phyloP scores from a whole-genome alignment of 2,113 vertebrate genomes.

The Corvus hawaiiensis region DNA sequence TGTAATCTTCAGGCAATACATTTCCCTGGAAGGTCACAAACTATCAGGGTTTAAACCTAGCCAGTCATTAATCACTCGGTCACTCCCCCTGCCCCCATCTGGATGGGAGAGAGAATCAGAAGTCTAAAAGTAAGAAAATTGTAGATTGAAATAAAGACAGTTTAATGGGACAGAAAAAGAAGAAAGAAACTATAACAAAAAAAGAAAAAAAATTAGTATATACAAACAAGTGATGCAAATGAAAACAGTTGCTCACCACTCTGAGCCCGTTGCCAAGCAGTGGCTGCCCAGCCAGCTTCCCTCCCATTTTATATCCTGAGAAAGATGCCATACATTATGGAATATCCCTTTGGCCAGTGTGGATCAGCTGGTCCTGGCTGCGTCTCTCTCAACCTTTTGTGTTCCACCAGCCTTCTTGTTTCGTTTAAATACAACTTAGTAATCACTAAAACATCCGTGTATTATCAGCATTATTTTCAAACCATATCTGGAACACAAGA shows the following conservation, averaged over 20 bases:
- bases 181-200: not conserved
- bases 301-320: not conserved
- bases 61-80: not conserved
- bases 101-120: not conserved
- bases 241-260: not conserved
- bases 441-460: not conserved
- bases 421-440: not conserved
- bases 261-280: fast-evolving
- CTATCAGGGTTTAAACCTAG: not conserved
- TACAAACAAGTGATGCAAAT: not conserved
- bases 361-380: not conserved
- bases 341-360: not conserved
- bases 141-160: not conserved
- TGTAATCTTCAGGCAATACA: not conserved
- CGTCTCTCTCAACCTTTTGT: not conserved
- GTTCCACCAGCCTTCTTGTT: not conserved
- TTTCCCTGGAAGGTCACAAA: not conserved
- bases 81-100: fast-evolving
- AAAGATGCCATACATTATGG: not conserved
- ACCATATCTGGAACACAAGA: not conserved
- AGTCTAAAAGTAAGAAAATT: not conserved
- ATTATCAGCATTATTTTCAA: not conserved
- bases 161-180: not conserved
- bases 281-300: not conserved
- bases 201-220: too few species aligned